Base-by-base conservation (phyloP, 37 sponge, comb jelly and placozoan species). In the Spongia lamella region DNA sequence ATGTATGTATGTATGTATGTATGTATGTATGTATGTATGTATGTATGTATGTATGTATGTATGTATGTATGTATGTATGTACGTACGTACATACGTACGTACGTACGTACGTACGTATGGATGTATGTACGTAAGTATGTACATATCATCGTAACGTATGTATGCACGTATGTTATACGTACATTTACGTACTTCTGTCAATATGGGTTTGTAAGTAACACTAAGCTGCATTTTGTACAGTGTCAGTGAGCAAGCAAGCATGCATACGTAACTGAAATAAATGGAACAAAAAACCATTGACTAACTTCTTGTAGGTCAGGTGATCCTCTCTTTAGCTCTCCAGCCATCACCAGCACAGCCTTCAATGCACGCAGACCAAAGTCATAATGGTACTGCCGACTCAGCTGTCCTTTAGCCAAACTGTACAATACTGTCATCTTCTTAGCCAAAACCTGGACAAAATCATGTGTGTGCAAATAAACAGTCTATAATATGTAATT, bases 351-450 rank as follows among this genome's bases (percentile, higher is more conserved):
- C 68, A 98, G 80, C 32, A 98, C 99, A 68, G 99, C 99, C 75
- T 98, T 98, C 77, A 98, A 89, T 38, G 99, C 99, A 38, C 99
- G 82, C 29, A 98, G 83, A 25, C 99, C 99, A 89, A 98, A 98
- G 79, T 98, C 99, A 73, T 98, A 98, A 67, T 98, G 99, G 80
- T 95, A 89, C 73, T 98, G 99, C 20, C 87, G 64, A 9, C 96
- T 95, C 34, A 98, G 89, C 81, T 98, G 99, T 47, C 86, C 99
- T 75, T 89, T 72, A 19, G 99, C 96, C 0, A 98, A 84, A 66
- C 92, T 94, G 79, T 98, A 98, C 35, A 98, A 79, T 26, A 98
- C 99, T 60, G 99, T 98, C 99, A 98, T 98, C 84, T 98, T 98
- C 91, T 98, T 98, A 30, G 99, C 99, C 5, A 98, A 82, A 22